Base-by-base conservation (phyloP, 2,888 invertebrate genomes). In the Morpho deidamia region DNA sequence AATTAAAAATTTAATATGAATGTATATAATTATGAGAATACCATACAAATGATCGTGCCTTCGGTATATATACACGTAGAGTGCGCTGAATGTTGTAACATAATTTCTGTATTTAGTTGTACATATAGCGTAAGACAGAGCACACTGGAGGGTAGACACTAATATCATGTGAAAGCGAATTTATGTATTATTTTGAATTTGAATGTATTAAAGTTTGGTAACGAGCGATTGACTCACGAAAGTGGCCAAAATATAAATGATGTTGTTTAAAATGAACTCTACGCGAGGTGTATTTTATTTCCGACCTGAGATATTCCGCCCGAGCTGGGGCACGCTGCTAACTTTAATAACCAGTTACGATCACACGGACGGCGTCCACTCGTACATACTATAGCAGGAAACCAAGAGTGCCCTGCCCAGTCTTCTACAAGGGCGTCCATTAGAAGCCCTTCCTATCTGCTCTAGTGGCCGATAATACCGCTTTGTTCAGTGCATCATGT, bases 201-300 rank as follows among this genome's bases (percentile, higher is more conserved):
- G 33, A 37, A 23, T 23, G 23, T 23, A 23, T 23, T 23, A 23
- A 23, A 23, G 23, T 23, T 23, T 23, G 23, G 23, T 23, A 5
- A 33, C 40, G 11, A 47, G 4, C 14, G 12, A 45, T 41, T 44
- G 45, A 43, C 47, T 49, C 43, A 23, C n/a, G 35, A 35, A 32
- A 44, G 50, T 53, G 47, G 62, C 62, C 61, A 62, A 61, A 62
- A 44, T 53, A 56, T 56, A 43, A 55, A 52, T 48, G 51, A 53
- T 59, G 42, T 58, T 63, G 60, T 60, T 51, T 59, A 60, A 53
- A 65, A 58, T 44, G 53, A 61, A 51, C 39, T 47, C 14, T 50
- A 56, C 49, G 42, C 40, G 23, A 35, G 49, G 10, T 38, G 40
- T 50, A 38, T 41, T 48, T 48, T 23, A 43, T 55, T 55, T 55